Conservation (phyloP, 2,797 vertebrate genomes). For the Aldrovandia affinis region DNA sequence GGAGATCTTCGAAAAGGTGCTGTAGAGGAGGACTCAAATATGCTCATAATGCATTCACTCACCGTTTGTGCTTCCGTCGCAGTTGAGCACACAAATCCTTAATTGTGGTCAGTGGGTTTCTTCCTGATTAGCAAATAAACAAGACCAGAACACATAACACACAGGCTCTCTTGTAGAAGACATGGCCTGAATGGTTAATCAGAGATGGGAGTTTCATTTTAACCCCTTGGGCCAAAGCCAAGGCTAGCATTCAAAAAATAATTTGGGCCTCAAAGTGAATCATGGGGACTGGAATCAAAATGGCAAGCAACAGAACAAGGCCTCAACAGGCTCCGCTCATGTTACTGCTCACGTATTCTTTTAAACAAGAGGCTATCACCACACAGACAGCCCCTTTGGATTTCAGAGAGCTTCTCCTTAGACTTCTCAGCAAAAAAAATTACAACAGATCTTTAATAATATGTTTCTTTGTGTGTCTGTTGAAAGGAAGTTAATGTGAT, state of each 20-base stretch:
- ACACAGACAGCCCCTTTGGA: neutral
- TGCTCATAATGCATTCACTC: neutral
- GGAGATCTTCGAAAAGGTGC: conserved; percentile 1
- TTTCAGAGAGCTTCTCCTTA: neutral
- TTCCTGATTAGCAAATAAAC: conserved; percentile 25
- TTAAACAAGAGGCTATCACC: neutral
- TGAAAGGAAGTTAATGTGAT: conserved; percentile 27
- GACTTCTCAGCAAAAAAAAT: neutral
- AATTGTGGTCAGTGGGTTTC: neutral
- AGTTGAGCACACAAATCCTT: conserved; percentile 18
- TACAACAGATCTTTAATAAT: neutral
- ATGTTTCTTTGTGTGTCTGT: neutral
- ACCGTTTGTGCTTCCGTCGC: neutral
- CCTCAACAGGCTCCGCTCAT: neutral
- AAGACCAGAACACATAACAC: neutral
- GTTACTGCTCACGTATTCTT: neutral
- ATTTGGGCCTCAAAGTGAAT: conserved; percentile 23
- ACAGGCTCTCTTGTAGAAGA: neutral
- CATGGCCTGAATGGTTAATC: conserved; percentile 29
- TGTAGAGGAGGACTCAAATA: neutral
- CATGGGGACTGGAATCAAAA: conserved; percentile 26
- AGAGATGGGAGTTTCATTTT: conserved; percentile 26
- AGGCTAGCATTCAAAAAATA: conserved; percentile 25
- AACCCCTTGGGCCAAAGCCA: conserved; percentile 24
- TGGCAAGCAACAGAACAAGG: conserved; percentile 8